Conservation (phyloP, 37 sponge, comb jelly and placozoan species). For the Chondrilla cf. caribensis region DNA sequence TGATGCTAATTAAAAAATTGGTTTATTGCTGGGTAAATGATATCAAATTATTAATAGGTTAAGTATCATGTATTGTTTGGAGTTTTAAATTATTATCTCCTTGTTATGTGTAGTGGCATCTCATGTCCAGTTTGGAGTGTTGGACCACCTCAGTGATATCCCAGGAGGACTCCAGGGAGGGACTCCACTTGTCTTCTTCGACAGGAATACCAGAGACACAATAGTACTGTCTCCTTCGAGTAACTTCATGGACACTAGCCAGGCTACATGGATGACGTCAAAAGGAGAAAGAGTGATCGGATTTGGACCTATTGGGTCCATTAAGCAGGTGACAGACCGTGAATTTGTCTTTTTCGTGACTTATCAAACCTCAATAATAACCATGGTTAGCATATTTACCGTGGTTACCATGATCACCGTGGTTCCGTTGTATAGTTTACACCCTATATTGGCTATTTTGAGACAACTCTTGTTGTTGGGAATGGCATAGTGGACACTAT, state of each 20-base stretch:
- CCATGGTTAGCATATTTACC: too few relatives aligned
- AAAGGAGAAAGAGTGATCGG: constrained; percentile 21
- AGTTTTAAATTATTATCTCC: too few relatives aligned
- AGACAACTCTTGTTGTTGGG: constrained; percentile 53
- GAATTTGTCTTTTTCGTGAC: too few relatives aligned
- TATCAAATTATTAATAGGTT: too few relatives aligned
- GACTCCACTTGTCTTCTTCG: constrained; percentile 64
- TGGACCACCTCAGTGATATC: background rate
- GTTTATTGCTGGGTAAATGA: too few relatives aligned
- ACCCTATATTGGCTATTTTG: background rate
- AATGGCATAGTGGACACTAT: constrained; percentile 48
- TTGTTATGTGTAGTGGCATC: constrained; percentile 28
- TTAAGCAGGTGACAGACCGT: background rate
- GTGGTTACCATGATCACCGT: too few relatives aligned
- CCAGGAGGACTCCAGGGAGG: constrained; percentile 51
- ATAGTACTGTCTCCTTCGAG: constrained; percentile 61
- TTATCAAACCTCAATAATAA: too few relatives aligned
- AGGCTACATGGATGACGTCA: constrained; percentile 34
- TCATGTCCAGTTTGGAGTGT: background rate
- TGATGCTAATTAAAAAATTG: too few relatives aligned
- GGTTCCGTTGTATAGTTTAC: too few relatives aligned
- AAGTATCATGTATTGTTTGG: too few relatives aligned
- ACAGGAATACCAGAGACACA: constrained; percentile 39
- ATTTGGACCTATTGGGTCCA: constrained; percentile 23
- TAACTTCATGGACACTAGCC: constrained; percentile 66